Percentiles rank a stretch among this genome's conserved stretches.
Evolutionary conservation across 2,113 vertebrate genomes (phyloP).

Genomic region (Myrmecophaga tridactyla): DNA sequence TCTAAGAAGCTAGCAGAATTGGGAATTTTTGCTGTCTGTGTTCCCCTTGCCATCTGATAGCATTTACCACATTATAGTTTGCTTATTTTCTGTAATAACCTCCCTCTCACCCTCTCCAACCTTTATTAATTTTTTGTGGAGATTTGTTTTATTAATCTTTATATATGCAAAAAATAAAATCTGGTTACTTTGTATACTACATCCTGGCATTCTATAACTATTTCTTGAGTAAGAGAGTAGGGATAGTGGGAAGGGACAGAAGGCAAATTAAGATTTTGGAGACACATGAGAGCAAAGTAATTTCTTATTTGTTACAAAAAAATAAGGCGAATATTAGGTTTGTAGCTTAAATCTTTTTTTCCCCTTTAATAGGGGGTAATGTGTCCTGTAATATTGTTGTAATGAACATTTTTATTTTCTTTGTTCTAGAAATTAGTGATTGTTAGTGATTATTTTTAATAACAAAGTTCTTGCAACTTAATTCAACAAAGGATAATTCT

Average conservation of each 20-base stretch:
- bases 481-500: not conserved
- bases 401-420: not conserved
- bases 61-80: not conserved
- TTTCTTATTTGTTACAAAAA: conserved; percentile 22
- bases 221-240: not conserved
- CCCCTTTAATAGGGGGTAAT: not conserved
- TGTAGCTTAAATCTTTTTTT: not conserved
- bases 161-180: not conserved
- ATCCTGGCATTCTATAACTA: not conserved
- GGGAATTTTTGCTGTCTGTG: not conserved
- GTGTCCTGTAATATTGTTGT: not conserved
- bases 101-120: not conserved
- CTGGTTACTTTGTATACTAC: not conserved
- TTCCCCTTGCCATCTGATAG: not conserved
- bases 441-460: conserved; percentile 6
- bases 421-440: not conserved
- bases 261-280: not conserved
- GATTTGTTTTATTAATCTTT: conserved; percentile 1
- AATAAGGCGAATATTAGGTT: not conserved
- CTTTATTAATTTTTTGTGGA: not conserved
- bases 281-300: not conserved
- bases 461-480: not conserved
- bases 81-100: not conserved
- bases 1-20: not conserved
- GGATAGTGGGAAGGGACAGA: not conserved